Evolutionary conservation across 2,113 vertebrate genomes (phyloP).

Genomic region (Microcebus ravelobensis): DNA sequence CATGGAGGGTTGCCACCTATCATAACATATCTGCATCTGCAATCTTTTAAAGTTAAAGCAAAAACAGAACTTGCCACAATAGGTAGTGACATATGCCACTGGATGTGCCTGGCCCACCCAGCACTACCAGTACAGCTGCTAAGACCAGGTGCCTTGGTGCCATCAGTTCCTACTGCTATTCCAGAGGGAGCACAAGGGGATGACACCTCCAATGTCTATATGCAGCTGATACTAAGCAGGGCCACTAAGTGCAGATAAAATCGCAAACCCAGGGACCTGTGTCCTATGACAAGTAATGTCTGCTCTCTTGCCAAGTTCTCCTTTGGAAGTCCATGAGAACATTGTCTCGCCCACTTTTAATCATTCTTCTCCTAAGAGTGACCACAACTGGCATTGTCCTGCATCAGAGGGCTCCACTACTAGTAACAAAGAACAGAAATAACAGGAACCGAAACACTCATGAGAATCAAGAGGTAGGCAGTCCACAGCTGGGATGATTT

Average conservation of each 20-base stretch:
- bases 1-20: not conserved
- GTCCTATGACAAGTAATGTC: not conserved
- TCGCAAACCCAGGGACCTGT: not conserved
- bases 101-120: not conserved
- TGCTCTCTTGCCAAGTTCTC: not conserved
- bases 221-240: not conserved
- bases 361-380: not conserved
- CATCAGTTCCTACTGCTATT: not conserved
- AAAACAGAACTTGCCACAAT: conserved; percentile 1
- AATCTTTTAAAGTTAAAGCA: conserved; percentile 7
- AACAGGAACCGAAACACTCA: not conserved
- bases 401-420: not conserved
- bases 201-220: not conserved
- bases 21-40: not conserved
- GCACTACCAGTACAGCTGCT: not conserved
- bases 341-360: not conserved
- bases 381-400: too few species aligned
- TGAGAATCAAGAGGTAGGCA: not conserved
- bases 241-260: not conserved
- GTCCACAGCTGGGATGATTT: not conserved
- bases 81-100: not conserved
- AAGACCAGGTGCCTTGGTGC: not conserved
- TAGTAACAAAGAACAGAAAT: not conserved
- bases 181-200: not conserved
- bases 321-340: not conserved